Percentiles rank a stretch among this genome's conserved stretches.
These are phyloP conservation scores for Solea solea DNA, from an alignment of 2,113 vertebrate genomes.

Conservation along the genomic window DNA sequence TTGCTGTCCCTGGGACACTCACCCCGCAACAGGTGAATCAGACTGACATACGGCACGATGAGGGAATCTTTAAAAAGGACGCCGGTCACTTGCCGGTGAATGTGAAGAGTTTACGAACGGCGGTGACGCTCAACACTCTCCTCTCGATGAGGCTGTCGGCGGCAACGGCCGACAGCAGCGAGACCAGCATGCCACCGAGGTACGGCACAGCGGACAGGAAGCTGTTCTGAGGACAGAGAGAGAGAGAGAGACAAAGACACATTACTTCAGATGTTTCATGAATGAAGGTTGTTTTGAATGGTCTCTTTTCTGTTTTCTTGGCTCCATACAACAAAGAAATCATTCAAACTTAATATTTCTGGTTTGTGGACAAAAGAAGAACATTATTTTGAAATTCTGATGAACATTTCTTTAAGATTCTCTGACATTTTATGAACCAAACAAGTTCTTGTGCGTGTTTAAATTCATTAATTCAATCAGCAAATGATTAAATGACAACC, in stretches of 20 bases:
- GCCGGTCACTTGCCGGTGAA: conserved; percentile 62
- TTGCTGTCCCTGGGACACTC: no score
- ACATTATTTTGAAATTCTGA: no score
- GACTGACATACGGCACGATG: background rate
- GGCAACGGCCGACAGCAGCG: conserved; percentile 64
- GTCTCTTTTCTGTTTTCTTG: no score
- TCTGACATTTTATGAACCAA: no score
- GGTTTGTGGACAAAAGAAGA: no score
- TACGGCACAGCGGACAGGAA: conserved; percentile 82
- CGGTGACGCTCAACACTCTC: conserved; percentile 70
- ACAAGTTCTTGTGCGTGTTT: no score
- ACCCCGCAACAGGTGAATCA: background rate
- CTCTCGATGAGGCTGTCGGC: conserved; percentile 80
- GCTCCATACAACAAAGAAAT: no score
- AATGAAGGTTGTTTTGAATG: background rate
- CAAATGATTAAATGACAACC: no score
- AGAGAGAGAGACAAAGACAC: background rate
- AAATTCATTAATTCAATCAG: no score
- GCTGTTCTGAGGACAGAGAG: conserved; percentile 69
- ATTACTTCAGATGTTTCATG: background rate
- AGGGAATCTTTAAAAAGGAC: background rate
- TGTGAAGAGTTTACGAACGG: conserved; percentile 84
- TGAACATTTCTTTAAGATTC: no score
- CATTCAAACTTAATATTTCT: no score
- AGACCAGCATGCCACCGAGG: conserved; percentile 70